Conservation (phyloP, 2,113 vertebrate species). For the Octodon degus region DNA sequence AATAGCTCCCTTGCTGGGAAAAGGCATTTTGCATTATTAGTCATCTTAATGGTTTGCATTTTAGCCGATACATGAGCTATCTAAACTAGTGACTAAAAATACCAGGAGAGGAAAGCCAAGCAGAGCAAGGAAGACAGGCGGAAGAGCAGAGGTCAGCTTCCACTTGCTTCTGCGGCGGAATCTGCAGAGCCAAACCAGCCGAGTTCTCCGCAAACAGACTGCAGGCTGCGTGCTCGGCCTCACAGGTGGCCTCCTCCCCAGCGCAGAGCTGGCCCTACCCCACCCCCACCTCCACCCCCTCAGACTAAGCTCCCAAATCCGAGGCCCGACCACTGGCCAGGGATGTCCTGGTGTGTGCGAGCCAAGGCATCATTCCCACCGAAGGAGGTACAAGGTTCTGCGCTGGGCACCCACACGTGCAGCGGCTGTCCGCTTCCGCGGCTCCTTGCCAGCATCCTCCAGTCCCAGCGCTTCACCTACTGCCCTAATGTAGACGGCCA, state of each 20-base stretch:
- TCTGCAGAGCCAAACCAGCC: not conserved
- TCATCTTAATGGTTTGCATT: conserved; percentile 17
- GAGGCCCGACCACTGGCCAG: not conserved
- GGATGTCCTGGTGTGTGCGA: not conserved
- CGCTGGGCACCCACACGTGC: not conserved
- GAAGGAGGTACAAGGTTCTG: not conserved
- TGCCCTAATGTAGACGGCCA: not conserved
- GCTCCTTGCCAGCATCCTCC: not conserved
- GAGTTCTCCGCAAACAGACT: accelerated
- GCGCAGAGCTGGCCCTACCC: accelerated
- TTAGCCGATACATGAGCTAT: conserved; percentile 6
- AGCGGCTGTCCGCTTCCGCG: not conserved
- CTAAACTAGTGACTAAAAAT: conserved; percentile 31
- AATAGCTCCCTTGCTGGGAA: conserved; percentile 16
- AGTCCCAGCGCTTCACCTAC: not conserved
- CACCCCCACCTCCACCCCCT: not conserved
- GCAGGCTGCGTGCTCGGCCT: not conserved
- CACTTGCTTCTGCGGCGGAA: no score
- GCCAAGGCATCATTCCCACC: not conserved
- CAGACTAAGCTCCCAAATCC: not conserved
- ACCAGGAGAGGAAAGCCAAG: not conserved
- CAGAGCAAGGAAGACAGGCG: not conserved
- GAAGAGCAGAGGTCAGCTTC: not conserved
- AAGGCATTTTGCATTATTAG: conserved; percentile 45
- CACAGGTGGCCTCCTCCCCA: not conserved